Conservation (phyloP, 2,888 invertebrate genomes). For the Trichacis sp. region DNA sequence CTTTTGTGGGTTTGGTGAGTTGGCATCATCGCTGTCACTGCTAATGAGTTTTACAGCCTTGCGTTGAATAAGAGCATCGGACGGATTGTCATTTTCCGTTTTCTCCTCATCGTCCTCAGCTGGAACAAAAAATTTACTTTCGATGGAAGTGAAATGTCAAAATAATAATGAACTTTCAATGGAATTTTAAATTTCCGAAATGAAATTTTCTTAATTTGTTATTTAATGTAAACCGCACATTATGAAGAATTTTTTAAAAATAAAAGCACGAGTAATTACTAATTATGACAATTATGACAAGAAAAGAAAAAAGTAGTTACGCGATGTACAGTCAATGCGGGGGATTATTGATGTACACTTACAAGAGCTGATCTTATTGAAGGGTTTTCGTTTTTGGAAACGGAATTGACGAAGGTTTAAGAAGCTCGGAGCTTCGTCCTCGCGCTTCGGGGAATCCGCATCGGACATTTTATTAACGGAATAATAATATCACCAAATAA, state of each 20-base stretch:
- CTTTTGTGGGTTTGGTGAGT: conserved; percentile 40
- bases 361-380: conserved; percentile 51
- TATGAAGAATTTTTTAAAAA: conserved; percentile 10
- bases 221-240: too few relatives aligned
- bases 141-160: background rate
- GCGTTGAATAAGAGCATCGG: conserved; percentile 49
- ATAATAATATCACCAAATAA: too few relatives aligned
- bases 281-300: too few relatives aligned
- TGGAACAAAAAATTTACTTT: conserved; percentile 33
- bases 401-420: conserved; percentile 78
- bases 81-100: conserved; percentile 54
- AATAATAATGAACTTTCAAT: too few relatives aligned
- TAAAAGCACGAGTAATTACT: too few relatives aligned
- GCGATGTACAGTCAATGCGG: too few relatives aligned
- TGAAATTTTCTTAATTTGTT: too few relatives aligned
- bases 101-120: conserved; percentile 67
- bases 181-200: too few relatives aligned
- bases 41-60: conserved; percentile 62
- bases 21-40: conserved; percentile 60
- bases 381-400: conserved; percentile 76
- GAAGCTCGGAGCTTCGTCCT: conserved; percentile 72
- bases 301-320: too few relatives aligned
- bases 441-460: conserved; percentile 62
- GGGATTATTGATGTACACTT: too few relatives aligned
- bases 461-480: conserved; percentile 63